Evolutionary conservation across 2,888 invertebrate genomes (phyloP).

Genomic region (Stenodera caucasica): DNA sequence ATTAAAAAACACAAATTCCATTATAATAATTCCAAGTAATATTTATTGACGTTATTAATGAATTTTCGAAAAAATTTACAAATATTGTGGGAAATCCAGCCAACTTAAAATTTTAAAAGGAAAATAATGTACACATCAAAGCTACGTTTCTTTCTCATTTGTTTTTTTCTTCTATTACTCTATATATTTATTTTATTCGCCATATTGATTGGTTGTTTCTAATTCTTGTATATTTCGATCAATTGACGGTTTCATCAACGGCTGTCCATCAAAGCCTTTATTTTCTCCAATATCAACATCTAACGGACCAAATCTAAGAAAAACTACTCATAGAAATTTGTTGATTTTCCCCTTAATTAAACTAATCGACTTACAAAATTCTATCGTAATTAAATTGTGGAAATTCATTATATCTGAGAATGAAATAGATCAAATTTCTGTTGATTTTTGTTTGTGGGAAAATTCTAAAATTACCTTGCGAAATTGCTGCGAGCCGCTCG

Average conservation of each 20-base stretch:
- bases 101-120: no score
- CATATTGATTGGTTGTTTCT: background rate
- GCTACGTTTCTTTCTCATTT: background rate
- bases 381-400: background rate
- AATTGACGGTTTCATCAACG: background rate
- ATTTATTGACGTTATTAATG: constrained; percentile 1
- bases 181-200: background rate
- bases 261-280: background rate
- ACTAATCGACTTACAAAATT: no score
- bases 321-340: background rate
- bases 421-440: background rate
- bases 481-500: constrained; percentile 28
- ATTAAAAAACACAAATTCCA: constrained; percentile 10
- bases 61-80: background rate
- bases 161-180: background rate
- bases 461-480: no score
- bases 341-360: background rate
- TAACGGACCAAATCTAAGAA: background rate
- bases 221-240: background rate
- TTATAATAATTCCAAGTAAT: constrained; percentile 17
- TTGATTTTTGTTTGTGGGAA: background rate
- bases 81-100: background rate
- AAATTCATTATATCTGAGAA: background rate
- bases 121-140: background rate
- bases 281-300: background rate